phyloP scores from a whole-genome alignment of 2,113 vertebrate genomes.

The Neoarius graeffei region DNA sequence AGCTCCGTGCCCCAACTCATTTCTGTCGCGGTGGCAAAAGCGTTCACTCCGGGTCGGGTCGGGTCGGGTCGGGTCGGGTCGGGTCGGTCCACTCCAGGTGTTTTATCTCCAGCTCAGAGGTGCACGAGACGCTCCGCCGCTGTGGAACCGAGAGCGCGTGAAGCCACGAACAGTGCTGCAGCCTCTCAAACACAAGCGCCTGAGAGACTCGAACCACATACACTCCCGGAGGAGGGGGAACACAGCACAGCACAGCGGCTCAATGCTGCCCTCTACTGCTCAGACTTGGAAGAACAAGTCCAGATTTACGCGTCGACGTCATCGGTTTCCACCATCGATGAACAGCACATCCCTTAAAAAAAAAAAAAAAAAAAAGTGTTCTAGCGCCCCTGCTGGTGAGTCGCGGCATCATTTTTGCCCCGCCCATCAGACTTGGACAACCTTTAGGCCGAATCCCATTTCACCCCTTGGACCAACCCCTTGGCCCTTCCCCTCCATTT shows the following conservation, averaged over 20 bases:
- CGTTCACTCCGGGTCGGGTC: no score
- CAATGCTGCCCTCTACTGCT: slow-evolving; percentile 33
- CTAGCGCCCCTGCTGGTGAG: no score
- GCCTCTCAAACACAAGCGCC: not conserved
- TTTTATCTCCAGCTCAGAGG: slow-evolving; percentile 38
- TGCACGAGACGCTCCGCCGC: slow-evolving; percentile 32
- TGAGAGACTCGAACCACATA: not conserved
- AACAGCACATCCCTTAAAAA: no score
- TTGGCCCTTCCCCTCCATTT: no score
- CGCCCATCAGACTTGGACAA: no score
- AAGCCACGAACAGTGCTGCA: slow-evolving; percentile 26
- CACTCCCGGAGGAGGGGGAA: not conserved
- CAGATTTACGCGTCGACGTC: not conserved
- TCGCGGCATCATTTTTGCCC: no score
- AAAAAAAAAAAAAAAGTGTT: no score
- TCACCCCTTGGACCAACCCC: no score
- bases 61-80: not conserved
- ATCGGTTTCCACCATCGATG: no score
- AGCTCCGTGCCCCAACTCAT: slow-evolving; percentile 66
- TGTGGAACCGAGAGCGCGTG: slow-evolving; percentile 46
- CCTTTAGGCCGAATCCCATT: no score
- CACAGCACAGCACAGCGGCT: not conserved
- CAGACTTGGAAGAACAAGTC: not conserved
- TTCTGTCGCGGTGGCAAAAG: slow-evolving; percentile 31
- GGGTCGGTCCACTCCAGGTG: slow-evolving; percentile 13